Evolutionary conservation across 2,113 vertebrate species (phyloP).

Genomic region (Embiotoca jacksoni): DNA sequence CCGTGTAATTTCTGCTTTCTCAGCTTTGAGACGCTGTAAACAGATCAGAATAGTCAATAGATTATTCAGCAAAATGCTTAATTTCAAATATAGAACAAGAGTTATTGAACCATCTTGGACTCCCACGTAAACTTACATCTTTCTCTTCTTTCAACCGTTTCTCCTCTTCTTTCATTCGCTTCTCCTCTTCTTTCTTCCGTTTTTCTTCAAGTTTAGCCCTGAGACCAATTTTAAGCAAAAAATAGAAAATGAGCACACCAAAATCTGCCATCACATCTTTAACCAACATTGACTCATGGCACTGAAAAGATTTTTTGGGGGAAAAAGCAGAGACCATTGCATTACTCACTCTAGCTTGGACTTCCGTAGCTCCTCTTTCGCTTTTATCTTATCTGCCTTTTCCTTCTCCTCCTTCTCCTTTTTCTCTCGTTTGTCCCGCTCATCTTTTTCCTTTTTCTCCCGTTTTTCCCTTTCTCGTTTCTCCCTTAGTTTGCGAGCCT

Average conservation of each 20-base stretch:
- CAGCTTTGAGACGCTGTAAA: constrained; percentile 92
- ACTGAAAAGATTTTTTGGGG: not conserved
- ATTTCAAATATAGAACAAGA: not conserved
- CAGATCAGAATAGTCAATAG: not conserved
- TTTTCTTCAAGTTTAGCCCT: constrained; percentile 98
- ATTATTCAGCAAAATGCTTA: not conserved
- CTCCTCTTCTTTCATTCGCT: constrained; percentile 91
- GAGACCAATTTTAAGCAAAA: constrained; percentile 25
- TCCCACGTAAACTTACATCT: constrained; percentile 84
- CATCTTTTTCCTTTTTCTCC: constrained; percentile 92
- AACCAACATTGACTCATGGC: not conserved
- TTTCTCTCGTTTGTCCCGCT: constrained; percentile 90
- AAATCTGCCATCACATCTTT: not conserved
- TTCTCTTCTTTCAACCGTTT: constrained; percentile 95
- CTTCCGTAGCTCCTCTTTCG: constrained; percentile 92
- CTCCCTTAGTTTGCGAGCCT: constrained; percentile 85
- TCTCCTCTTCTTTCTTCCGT: constrained; percentile 96
- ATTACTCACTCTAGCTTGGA: constrained; percentile 92
- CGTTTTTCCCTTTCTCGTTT: constrained; percentile 89
- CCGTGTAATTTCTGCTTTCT: constrained; percentile 95
- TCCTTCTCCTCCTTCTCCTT: constrained; percentile 92
- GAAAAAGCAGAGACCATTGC: too few relatives aligned
- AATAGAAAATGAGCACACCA: not conserved
- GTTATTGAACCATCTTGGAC: not conserved
- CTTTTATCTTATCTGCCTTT: constrained; percentile 90